Base-by-base conservation (phyloP, 2,797 vertebrate species). In the Psittacula derbiana region DNA sequence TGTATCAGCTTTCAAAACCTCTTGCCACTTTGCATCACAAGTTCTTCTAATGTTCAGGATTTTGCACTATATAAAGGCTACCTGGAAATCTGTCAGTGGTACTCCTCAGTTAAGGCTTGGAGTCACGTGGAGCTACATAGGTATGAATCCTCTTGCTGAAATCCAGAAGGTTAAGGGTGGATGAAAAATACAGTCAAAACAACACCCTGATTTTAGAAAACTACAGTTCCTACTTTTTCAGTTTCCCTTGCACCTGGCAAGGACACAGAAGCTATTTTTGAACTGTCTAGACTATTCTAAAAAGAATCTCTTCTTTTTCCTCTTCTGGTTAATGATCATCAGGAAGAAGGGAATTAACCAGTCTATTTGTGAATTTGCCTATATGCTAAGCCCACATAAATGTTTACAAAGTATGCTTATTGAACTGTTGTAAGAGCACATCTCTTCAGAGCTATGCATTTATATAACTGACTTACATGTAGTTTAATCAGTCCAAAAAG, bases 241-340 rank as follows among this genome's bases (percentile, higher is more conserved):
- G 72, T 90, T 97, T 97, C 93, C 86, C 82, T 52, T 97, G 93
- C 90, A 97, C 94, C 97, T 97, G 93, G 93, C 83, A 88, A 91
- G 50, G 76, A 49, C 73, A 88, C 36, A 95, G 47, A 80, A 52
- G 82, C 91, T 98, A 96, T 97, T 97, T 97, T 95, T 85, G 82
- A 73, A 88, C 95, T 95, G 97, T 97, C 97, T 97, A 98, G 97
- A 97, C 97, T 96, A 83, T 96, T 92, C 73, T 94, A n/a, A 92
- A 95, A 86, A 90, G 69, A 80, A 44, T 94, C 61, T 97, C 92
- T 94, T 84, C 47, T 86, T 83, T 96, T 96, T 97, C 89, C 73
- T 97, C 86, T 94, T 94, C 91, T 95, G 62, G 60, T 96, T 92
- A 88, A 65, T 75, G 89, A 92, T 91, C 66, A 83, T 86, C 76